phyloP scores from a whole-genome alignment of 1,140 invertebrate species.

The Orius insidiosus region DNA sequence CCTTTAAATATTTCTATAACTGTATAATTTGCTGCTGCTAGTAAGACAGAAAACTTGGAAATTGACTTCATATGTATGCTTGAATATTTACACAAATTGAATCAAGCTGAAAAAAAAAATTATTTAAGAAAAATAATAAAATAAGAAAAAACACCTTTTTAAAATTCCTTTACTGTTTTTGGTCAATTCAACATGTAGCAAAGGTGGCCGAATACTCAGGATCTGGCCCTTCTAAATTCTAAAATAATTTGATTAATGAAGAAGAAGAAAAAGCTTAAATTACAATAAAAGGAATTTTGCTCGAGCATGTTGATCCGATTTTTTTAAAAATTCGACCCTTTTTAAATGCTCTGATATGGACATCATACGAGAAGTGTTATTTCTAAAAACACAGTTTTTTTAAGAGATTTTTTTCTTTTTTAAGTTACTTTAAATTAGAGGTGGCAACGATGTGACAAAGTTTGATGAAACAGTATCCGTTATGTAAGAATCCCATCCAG shows the following conservation, averaged over 20 bases:
- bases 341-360: slow-evolving; percentile 29
- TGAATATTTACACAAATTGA: slow-evolving; percentile 3
- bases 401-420: no score
- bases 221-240: slow-evolving; percentile 30
- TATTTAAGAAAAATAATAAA: no score
- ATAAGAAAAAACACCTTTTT: no score
- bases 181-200: slow-evolving; percentile 26
- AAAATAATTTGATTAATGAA: neutral
- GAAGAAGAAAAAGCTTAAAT: slow-evolving; percentile 1
- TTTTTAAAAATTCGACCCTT: slow-evolving; percentile 27
- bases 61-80: neutral
- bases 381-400: neutral
- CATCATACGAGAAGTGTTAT: slow-evolving; percentile 4
- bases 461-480: slow-evolving; percentile 42
- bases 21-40: slow-evolving; percentile 6
- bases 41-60: slow-evolving; percentile 1
- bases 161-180: neutral
- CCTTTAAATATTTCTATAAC: neutral
- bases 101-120: slow-evolving; percentile 7
- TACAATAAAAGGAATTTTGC: slow-evolving; percentile 37
- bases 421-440: slow-evolving; percentile 24
- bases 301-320: slow-evolving; percentile 45
- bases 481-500: slow-evolving; percentile 56
- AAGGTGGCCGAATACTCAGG: slow-evolving; percentile 31
- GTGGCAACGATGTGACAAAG: slow-evolving; percentile 31